Conservation (phyloP, 2,797 vertebrate species). For the Periparus ater region DNA sequence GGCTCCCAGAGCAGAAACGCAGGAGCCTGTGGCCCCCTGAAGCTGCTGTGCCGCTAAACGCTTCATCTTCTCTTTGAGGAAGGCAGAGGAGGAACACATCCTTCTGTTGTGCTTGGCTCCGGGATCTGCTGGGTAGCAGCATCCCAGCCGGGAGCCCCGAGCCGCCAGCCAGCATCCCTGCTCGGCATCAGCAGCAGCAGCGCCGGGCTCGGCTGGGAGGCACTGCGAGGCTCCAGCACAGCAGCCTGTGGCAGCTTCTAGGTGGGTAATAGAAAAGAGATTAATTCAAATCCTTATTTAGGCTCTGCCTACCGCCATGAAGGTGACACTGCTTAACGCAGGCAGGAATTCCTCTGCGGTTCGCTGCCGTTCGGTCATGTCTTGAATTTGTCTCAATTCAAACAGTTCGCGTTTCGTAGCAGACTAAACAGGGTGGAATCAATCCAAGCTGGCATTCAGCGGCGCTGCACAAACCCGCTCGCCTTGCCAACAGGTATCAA, state of each 20-base stretch:
- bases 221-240: not conserved
- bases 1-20: not conserved
- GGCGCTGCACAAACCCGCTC: not conserved
- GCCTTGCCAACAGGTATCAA: constrained; percentile 74
- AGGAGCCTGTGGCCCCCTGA: not conserved
- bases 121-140: constrained; percentile 2
- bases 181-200: constrained; percentile 22
- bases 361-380: not conserved
- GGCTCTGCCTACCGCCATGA: constrained; percentile 34
- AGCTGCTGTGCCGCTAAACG: not conserved
- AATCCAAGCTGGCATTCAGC: constrained; percentile 10
- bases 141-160: not conserved
- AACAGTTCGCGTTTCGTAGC: not conserved
- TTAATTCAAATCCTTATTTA: constrained; percentile 23
- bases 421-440: constrained; percentile 22
- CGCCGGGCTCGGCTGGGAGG: not conserved
- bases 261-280: not conserved
- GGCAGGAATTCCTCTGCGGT: constrained; percentile 34
- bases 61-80: not conserved
- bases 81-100: not conserved
- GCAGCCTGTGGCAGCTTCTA: not conserved
- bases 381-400: constrained; percentile 19
- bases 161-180: constrained; percentile 40
- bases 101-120: not conserved
- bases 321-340: constrained; percentile 36